Conservation (phyloP, 2,113 vertebrate species). For the Seriola dumerili region DNA sequence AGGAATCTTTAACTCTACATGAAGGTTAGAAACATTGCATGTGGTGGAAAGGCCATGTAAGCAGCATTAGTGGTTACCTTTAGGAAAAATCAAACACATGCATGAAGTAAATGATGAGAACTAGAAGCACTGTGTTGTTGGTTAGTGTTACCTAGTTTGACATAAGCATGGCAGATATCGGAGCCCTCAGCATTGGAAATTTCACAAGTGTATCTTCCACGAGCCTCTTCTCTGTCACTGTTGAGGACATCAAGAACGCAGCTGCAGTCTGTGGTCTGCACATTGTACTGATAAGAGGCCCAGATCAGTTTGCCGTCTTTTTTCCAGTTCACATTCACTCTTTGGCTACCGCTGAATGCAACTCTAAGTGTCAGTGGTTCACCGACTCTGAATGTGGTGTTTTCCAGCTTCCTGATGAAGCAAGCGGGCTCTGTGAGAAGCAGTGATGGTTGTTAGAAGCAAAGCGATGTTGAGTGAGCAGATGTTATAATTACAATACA, state of each 20-base stretch:
- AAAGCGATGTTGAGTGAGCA: slow-evolving; percentile 9
- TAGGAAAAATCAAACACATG: slow-evolving; percentile 10
- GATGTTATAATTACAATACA: not conserved
- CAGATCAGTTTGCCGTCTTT: slow-evolving; percentile 89
- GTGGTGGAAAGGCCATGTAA: not conserved
- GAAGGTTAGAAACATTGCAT: not conserved
- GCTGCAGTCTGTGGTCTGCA: slow-evolving; percentile 82
- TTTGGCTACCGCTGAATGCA: slow-evolving; percentile 83
- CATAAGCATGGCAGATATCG: slow-evolving; percentile 53
- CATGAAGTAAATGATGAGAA: slow-evolving; percentile 8
- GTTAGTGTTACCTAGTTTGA: slow-evolving; percentile 61
- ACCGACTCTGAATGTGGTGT: slow-evolving; percentile 66
- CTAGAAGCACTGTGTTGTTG: not conserved
- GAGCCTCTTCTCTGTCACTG: slow-evolving; percentile 83
- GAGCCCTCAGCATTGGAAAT: slow-evolving; percentile 48
- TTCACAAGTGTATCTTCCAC: slow-evolving; percentile 75
- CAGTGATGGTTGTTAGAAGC: slow-evolving; percentile 25
- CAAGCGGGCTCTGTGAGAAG: slow-evolving; percentile 54
- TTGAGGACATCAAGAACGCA: slow-evolving; percentile 87
- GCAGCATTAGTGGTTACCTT: not conserved
- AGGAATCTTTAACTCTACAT: not conserved
- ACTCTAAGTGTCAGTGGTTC: slow-evolving; percentile 60
- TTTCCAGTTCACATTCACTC: slow-evolving; percentile 87
- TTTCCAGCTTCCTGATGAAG: slow-evolving; percentile 86
- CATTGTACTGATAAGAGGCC: slow-evolving; percentile 78